phyloP scores from a whole-genome alignment of 1,140 invertebrate genomes.

The Drosophila prosaltans region DNA sequence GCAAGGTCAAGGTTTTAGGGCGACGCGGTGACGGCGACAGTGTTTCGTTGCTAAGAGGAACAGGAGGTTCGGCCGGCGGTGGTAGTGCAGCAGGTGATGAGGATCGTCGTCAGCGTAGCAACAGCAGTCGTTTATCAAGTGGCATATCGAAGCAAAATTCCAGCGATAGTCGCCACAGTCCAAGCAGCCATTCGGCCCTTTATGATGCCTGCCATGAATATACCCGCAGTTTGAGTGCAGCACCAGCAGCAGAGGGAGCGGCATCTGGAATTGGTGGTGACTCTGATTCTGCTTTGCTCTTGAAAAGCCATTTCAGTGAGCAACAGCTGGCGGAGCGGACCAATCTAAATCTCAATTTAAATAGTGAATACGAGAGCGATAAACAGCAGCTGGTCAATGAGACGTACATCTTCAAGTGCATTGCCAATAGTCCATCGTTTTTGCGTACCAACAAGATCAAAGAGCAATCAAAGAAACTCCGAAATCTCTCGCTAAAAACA shows the following conservation, averaged over 20 bases:
- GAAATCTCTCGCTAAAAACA: slow-evolving; percentile 78
- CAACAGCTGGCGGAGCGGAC: slow-evolving; percentile 60
- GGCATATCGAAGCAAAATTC: slow-evolving; percentile 78
- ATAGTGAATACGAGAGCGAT: slow-evolving; percentile 76
- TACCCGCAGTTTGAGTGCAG: slow-evolving; percentile 73
- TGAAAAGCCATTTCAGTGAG: slow-evolving; percentile 59
- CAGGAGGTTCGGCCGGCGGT: slow-evolving; percentile 10
- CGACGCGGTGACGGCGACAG: slow-evolving; percentile 42
- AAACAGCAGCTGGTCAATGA: slow-evolving; percentile 81
- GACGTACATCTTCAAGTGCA: slow-evolving; percentile 82
- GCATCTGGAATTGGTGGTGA: slow-evolving; percentile 27
- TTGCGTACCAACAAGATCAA: slow-evolving; percentile 82
- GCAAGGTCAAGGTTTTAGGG: slow-evolving; percentile 26
- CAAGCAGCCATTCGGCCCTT: slow-evolving; percentile 70
- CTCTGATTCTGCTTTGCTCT: slow-evolving; percentile 18
- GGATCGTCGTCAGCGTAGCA: slow-evolving; percentile 59
- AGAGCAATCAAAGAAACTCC: slow-evolving; percentile 80
- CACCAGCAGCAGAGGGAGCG: slow-evolving; percentile 39
- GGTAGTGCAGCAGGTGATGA: slow-evolving; percentile 59
- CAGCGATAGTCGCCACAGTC: slow-evolving; percentile 72
- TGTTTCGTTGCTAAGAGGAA: slow-evolving; percentile 60
- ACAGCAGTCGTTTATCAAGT: slow-evolving; percentile 66
- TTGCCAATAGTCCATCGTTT: slow-evolving; percentile 81
- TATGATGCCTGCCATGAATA: slow-evolving; percentile 76
- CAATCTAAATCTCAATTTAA: slow-evolving; percentile 70